phyloP scores from a whole-genome alignment of 2,113 vertebrate genomes.

The Oncorhynchus keta region DNA sequence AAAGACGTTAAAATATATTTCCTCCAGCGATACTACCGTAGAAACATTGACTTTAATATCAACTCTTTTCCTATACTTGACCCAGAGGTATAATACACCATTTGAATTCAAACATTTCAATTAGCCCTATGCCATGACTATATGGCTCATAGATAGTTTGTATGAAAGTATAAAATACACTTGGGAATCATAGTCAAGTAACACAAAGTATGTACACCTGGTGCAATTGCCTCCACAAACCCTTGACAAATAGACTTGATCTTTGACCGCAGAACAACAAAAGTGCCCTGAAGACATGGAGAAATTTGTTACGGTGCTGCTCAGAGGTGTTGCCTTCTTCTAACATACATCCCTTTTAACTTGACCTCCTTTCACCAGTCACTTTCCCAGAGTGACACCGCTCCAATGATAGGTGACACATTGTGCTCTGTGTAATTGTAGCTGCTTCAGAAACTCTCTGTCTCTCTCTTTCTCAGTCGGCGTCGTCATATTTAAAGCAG shows the following conservation, averaged over 20 bases:
- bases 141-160: neutral
- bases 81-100: too few relatives aligned
- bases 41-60: neutral
- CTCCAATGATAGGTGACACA: constrained; percentile 51
- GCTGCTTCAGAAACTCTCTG: constrained; percentile 27
- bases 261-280: constrained; percentile 55
- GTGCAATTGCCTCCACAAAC: constrained; percentile 31
- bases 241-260: constrained; percentile 53
- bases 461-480: constrained; percentile 5
- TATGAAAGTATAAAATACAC: neutral
- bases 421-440: constrained; percentile 67
- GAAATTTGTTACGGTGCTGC: constrained; percentile 47
- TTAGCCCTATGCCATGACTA: neutral
- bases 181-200: neutral
- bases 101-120: neutral
- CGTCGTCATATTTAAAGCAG: constrained; percentile 46
- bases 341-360: neutral
- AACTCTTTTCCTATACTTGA: too few relatives aligned
- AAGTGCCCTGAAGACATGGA: constrained; percentile 45
- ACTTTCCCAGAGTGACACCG: constrained; percentile 49
- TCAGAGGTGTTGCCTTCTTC: constrained; percentile 41
- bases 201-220: neutral
- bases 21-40: neutral
- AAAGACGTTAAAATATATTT: neutral
- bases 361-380: constrained; percentile 55